Conservation (phyloP, 2,888 invertebrate genomes). For the Drosophila recens region DNA sequence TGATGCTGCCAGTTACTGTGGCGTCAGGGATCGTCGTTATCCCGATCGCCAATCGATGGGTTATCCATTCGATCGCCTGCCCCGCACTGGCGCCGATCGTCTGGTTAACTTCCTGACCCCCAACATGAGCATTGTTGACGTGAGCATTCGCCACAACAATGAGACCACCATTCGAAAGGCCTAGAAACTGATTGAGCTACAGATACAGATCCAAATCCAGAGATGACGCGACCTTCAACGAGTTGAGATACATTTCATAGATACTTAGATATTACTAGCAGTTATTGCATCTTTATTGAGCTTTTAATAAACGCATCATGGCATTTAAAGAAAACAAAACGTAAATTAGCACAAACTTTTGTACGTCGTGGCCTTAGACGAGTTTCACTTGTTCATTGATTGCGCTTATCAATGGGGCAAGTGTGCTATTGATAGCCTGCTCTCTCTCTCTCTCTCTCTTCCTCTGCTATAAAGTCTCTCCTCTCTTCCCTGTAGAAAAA, state of each 20-base stretch:
- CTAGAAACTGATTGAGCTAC: conserved; percentile 25
- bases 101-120: conserved; percentile 90
- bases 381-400: conserved; percentile 58
- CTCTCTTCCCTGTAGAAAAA: neutral
- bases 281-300: conserved; percentile 75
- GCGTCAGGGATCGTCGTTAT: conserved; percentile 90
- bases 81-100: conserved; percentile 87
- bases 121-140: conserved; percentile 90
- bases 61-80: conserved; percentile 92
- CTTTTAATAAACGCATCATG: conserved; percentile 69
- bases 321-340: conserved; percentile 64
- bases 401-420: conserved; percentile 65
- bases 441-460: neutral
- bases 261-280: conserved; percentile 28
- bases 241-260: conserved; percentile 21
- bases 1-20: conserved; percentile 92
- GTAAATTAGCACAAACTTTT: conserved; percentile 45
- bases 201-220: conserved; percentile 1
- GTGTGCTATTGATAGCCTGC: conserved; percentile 45
- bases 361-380: conserved; percentile 54
- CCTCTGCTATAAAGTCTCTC: neutral
- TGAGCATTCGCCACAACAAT: conserved; percentile 88
- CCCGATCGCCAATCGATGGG: conserved; percentile 94
- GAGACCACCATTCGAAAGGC: conserved; percentile 83
- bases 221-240: conserved; percentile 44